These are phyloP conservation scores for Meteorus sp. DNA, from an alignment of 1,140 invertebrate genomes.

Conservation along the genomic window DNA sequence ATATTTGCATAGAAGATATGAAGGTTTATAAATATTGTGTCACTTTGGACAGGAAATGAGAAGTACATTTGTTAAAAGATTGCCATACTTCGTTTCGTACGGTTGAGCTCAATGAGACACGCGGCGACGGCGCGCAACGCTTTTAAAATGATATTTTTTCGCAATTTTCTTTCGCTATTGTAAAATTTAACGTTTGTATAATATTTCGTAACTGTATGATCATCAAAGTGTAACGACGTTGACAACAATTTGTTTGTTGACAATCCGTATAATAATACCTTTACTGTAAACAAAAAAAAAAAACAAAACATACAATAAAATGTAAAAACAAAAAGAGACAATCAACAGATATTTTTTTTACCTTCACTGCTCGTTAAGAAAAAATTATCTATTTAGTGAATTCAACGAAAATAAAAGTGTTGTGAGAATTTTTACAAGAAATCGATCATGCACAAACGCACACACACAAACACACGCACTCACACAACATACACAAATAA, in stretches of 20 bases:
- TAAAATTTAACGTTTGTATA: conserved; percentile 6
- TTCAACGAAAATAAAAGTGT: no score
- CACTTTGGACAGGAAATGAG: conserved; percentile 6
- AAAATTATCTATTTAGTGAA: no score
- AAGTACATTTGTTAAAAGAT: conserved; percentile 2
- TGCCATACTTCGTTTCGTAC: not conserved
- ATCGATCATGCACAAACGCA: no score
- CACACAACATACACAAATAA: no score
- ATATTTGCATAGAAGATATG: not conserved
- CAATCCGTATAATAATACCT: not conserved
- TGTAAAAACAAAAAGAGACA: no score
- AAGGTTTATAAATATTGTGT: not conserved
- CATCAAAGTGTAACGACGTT: conserved; percentile 2
- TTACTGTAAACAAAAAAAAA: no score
- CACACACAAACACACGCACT: no score
- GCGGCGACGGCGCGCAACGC: no score
- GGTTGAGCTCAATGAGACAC: not conserved
- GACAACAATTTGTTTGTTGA: not conserved
- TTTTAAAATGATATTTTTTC: conserved; percentile 1
- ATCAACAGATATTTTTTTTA: no score
- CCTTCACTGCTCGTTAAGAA: no score
- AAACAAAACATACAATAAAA: no score
- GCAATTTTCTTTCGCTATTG: conserved; percentile 9
- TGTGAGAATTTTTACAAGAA: no score
- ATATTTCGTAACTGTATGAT: conserved; percentile 9